A percentile compares a stretch with the other conserved stretches of the same genome.
phyloP scores from a whole-genome alignment of 2,888 invertebrate species.

The Spisula subtruncata region DNA sequence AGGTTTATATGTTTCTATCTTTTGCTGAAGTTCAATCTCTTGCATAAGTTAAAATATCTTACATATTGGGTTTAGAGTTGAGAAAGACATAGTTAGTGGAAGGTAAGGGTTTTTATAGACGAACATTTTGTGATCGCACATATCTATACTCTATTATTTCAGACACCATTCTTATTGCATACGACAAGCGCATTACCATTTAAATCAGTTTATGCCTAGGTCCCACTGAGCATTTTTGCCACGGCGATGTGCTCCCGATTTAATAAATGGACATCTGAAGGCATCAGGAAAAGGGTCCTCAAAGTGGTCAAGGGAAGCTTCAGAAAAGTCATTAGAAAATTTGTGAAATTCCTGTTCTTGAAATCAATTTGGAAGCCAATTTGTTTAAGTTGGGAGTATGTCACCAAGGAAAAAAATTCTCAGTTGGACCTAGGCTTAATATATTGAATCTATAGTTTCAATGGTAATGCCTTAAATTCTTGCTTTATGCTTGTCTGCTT shows the following conservation, averaged over 20 bases:
- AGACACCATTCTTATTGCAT: constrained; percentile 12
- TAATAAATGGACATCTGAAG: too few species aligned
- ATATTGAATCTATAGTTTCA: neutral
- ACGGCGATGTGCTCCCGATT: too few species aligned
- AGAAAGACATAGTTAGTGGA: constrained; percentile 61
- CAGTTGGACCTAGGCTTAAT: too few species aligned
- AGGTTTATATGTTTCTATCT: neutral
- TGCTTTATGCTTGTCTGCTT: neutral
- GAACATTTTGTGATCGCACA: constrained; percentile 42
- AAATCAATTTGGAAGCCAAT: too few species aligned
- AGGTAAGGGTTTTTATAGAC: constrained; percentile 57
- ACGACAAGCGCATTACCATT: neutral
- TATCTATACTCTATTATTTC: constrained; percentile 17
- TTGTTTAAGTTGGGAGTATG: too few species aligned
- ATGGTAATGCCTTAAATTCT: neutral
- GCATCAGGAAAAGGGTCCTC: too few species aligned
- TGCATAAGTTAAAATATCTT: constrained; percentile 19
- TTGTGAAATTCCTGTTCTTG: too few species aligned
- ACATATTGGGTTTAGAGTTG: constrained; percentile 58
- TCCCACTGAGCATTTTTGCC: too few species aligned
- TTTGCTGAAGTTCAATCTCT: neutral
- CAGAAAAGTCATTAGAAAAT: too few species aligned
- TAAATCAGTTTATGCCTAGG: neutral
- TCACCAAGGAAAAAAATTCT: too few species aligned
- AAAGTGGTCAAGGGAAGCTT: too few species aligned